phyloP scores from a whole-genome alignment of 1,140 invertebrate species.

The Drosophila repletoides region DNA sequence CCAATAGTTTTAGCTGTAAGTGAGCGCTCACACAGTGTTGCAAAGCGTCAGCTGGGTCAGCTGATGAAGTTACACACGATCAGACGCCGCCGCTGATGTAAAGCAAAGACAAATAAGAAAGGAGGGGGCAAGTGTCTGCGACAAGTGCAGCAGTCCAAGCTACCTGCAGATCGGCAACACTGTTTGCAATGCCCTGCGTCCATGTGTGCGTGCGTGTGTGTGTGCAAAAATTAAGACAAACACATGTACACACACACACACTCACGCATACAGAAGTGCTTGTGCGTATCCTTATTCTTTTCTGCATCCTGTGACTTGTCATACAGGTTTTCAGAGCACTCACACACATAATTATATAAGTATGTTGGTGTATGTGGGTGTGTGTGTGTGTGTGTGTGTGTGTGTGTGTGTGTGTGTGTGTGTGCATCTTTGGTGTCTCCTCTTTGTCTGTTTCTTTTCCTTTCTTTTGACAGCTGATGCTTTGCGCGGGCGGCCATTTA shows the following conservation, averaged over 20 bases:
- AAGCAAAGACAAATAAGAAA: slow-evolving; percentile 2
- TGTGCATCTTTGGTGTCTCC: background rate
- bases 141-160: slow-evolving; percentile 5
- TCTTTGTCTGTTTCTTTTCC: background rate
- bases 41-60: slow-evolving; percentile 40
- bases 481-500: slow-evolving; percentile 10
- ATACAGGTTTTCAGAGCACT: slow-evolving; percentile 7
- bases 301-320: background rate
- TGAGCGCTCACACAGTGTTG: slow-evolving; percentile 54
- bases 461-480: slow-evolving; percentile 14
- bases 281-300: slow-evolving; percentile 26
- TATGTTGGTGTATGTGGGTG: background rate
- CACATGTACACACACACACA: slow-evolving; percentile 2
- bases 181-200: too few relatives aligned
- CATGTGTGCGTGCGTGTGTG: background rate
- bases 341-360: background rate
- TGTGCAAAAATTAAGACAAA: too few relatives aligned
- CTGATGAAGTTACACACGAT: slow-evolving; percentile 62
- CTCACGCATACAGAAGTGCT: background rate
- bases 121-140: too few relatives aligned
- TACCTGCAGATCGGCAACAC: slow-evolving; percentile 14
- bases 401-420: too few relatives aligned
- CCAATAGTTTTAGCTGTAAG: slow-evolving; percentile 56
- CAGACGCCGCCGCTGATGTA: slow-evolving; percentile 1
- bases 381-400: background rate